Base-by-base conservation (phyloP, 92 coral and sea anemone genomes). In the Porites evermanni region DNA sequence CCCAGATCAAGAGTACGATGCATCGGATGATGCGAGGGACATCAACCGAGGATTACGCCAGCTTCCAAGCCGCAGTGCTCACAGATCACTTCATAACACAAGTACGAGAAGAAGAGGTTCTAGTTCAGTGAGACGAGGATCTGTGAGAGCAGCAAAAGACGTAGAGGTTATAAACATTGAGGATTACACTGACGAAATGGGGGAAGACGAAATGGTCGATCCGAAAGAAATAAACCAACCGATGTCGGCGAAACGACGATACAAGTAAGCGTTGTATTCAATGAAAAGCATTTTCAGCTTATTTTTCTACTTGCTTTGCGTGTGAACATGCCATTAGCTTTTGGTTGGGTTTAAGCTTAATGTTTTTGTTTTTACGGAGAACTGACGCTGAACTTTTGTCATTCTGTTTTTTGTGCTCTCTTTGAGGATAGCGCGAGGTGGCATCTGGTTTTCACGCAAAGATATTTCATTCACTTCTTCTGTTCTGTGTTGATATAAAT, bases 201-300 rank as follows among this genome's bases (percentile, higher is more conserved):
- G 32, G 24, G 88, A 68, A 29, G 88, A 87, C 56, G 89, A 80
- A 2, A 56, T 71, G 51, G 88, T 67, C 64, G 88, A 72, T 24
- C 88, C 88, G 50, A 91, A 68, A 73, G 89, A 90, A 58, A 79
- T 91, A 38, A 81, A 91, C 7, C 87, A 82, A 80, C 93, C 93
- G 9, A 91, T 91, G 93, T 81, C 86, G 21, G 88, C 80, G n/a
- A 88, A 88, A 47, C 67, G 93, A 17, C 82, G 88, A 18, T 87
- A 73, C 88, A 91, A 79, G 93, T 89, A 84, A 29, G 21, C 50
- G 16, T 32, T 29, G 58, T 16, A 26, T 56, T 56, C 61, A 56
- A 14, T 56, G 14, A 38, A 38, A 6, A 38, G 61, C 61, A 56
- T 56, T 56, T 56, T 56, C 12, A 56, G 61, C 61, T 56, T 12